Base-by-base conservation (phyloP, 2,797 vertebrate genomes). In the Rallus crepitans region DNA sequence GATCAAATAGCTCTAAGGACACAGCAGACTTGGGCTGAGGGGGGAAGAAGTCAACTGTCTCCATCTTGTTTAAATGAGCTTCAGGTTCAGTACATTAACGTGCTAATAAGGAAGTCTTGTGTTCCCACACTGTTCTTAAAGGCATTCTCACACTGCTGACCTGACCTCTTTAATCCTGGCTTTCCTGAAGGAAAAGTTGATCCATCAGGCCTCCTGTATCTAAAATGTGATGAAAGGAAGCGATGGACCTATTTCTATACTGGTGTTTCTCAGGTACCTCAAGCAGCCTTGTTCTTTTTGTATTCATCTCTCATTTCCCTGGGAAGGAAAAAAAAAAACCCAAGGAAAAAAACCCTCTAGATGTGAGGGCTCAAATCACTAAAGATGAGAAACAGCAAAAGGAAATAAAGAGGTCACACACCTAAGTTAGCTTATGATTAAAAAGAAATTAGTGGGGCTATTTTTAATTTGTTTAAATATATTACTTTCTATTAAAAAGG, bases 381-480 rank as follows among this genome's bases (percentile, higher is more conserved):
- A 60, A 94, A 93, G 95, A 96, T 89, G 94, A 96, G 83, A 94
- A 95, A 87, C 83, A 92, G 92, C 71, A 91, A 78, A 93, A 95
- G 71, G 96, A 95, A 97, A 90, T 94, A 95, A 95, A 96, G 96
- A 96, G 95, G 95, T 96, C 92, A 94, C 56, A 71, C 71, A 90
- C 95, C 88, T 89, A 92, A 92, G 93, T 95, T 95, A 93, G 76
- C 93, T 96, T 92, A 94, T 95, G 94, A 96, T 96, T 97, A 94
- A 96, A 95, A 96, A 96, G 92, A 96, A 97, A 97, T 97, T 96
- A 96, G 89, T 65, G 68, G 60, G 94, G 57, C 94, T 96, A 96
- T 96, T 96, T 96, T 97, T 96, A 97, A 96, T 96, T 96, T 81
- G 75, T 95, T 96, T 95, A 94, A 97, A 89, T 81, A 65, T 96